Base-by-base conservation (phyloP, 2,888 invertebrate genomes). In the Chaetoderma sp. region DNA sequence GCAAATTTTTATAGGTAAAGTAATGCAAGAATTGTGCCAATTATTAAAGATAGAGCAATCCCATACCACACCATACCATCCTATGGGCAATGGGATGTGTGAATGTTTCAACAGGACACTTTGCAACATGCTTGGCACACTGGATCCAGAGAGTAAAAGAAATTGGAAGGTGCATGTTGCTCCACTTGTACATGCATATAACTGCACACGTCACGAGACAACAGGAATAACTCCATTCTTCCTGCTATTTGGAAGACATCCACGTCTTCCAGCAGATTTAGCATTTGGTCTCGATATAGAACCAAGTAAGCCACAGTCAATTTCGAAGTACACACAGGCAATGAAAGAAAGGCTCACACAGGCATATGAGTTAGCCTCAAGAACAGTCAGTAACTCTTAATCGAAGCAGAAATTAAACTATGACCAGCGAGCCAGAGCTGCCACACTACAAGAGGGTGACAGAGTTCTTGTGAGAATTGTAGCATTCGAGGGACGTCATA, bases 51-150 rank as follows among this genome's bases (percentile, higher is more conserved):
- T 65, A 1, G 39, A 23, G 5, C 67, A 69, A 50, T 56, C 65
- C 27, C 47, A 54, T 10, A 69, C 69, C 33, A 66, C 71, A 0
- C 59, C 64, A 25, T 71, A 63, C 39, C 65, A 62, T 25, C 58
- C 68, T 1, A 13, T 42, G 61, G 59, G 57, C 4, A 67, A 67
- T 60, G 65, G 59, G 2, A 28, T 42, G 25, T 50, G 23, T 33
- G 65, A 67, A 36, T 23, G 71, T 5, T 65, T 70, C 39, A 70
- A 70, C 36, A 47, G 63, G 10, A 69, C 63, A 2, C 27, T 69
- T 13, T 25, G 63, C 3, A 60, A 56, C 21, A 68, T 65, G 63
- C 23, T 71, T 4, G 65, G 65, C 28, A 68, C 66, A 13, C 18
- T 71, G 13, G 47, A 56, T 2, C 21, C n/a, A 45, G 62, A 59